Conservation (phyloP, 2,113 vertebrate species). For the Spermophilus dauricus region DNA sequence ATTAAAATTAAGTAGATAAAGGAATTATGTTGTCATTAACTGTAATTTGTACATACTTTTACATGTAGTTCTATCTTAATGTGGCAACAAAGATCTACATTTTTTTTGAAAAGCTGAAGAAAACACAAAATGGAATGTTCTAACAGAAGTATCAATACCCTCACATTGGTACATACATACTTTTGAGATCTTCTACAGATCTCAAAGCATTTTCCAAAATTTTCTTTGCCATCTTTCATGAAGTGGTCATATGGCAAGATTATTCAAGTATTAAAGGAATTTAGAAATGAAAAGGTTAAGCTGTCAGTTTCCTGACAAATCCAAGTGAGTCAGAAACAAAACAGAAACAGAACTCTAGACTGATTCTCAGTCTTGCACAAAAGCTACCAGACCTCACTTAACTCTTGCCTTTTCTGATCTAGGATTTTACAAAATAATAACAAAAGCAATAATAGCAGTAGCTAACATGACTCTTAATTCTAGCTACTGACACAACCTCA, state of each 20-base stretch:
- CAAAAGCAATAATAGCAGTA: not conserved
- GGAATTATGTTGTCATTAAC: too few relatives aligned
- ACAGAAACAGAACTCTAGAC: slow-evolving; percentile 54
- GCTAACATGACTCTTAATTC: not conserved
- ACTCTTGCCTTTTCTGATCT: slow-evolving; percentile 9
- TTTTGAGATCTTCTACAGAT: slow-evolving; percentile 34
- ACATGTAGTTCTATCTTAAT: too few relatives aligned
- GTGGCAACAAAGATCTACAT: too few relatives aligned
- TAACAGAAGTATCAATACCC: slow-evolving; percentile 60
- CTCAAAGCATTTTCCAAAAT: slow-evolving; percentile 61
- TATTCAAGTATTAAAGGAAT: not conserved
- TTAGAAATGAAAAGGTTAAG: slow-evolving; percentile 58
- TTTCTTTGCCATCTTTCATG: not conserved
- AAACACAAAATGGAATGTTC: slow-evolving; percentile 68
- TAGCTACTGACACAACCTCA: not conserved
- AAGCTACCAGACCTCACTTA: slow-evolving; percentile 24
- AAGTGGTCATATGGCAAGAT: slow-evolving; percentile 58
- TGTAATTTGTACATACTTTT: too few relatives aligned
- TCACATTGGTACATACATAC: slow-evolving; percentile 7
- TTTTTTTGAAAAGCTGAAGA: not conserved
- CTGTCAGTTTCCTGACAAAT: slow-evolving; percentile 15
- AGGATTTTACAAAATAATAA: slow-evolving; percentile 41
- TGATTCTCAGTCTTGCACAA: not conserved
- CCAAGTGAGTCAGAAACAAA: slow-evolving; percentile 53
- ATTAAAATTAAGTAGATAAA: too few relatives aligned